Evolutionary conservation across 2,888 invertebrate species (phyloP).

Genomic region (Diarsia brunnea): DNA sequence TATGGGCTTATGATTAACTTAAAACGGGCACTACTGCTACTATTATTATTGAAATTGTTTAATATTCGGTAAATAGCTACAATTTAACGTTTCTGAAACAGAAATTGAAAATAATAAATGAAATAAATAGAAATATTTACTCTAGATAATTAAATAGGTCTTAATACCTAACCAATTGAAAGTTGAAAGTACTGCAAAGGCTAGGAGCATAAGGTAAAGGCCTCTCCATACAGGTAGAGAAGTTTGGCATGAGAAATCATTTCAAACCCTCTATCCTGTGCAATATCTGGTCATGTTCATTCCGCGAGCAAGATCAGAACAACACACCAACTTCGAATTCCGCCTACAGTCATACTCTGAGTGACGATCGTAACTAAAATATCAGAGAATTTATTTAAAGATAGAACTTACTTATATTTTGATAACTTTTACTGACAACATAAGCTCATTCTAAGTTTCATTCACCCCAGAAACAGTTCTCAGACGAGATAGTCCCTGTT

Average conservation of each 20-base stretch:
- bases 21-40: not conserved
- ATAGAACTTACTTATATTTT: not conserved
- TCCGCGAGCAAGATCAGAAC: too few species aligned
- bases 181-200: not conserved
- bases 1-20: slow-evolving; percentile 31
- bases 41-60: not conserved
- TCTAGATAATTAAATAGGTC: not conserved
- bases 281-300: too few species aligned
- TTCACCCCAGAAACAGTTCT: slow-evolving; percentile 5
- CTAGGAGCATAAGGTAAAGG: too few species aligned
- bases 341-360: too few species aligned
- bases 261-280: too few species aligned
- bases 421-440: not conserved
- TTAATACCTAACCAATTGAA: not conserved
- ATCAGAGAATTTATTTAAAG: not conserved
- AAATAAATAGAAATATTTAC: not conserved
- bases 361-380: not conserved
- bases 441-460: not conserved
- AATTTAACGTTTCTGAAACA: not conserved
- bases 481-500: slow-evolving; percentile 4
- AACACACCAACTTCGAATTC: too few species aligned
- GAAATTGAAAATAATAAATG: not conserved
- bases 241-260: too few species aligned
- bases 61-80: too few species aligned
- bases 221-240: too few species aligned